Conservation (phyloP, 1,140 invertebrate species). For the Dendrolimus punctatus region DNA sequence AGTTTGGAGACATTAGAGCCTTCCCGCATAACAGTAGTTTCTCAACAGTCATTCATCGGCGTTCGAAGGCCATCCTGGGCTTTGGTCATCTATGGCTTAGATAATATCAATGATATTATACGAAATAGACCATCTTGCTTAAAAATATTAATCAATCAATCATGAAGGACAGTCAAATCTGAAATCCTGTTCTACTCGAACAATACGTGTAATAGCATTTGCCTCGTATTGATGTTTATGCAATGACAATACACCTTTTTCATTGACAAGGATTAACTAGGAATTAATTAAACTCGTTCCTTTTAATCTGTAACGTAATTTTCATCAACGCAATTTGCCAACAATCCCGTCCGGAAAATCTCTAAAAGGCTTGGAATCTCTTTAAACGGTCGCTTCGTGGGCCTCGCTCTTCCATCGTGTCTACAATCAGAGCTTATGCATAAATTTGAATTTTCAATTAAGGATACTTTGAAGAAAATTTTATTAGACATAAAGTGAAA, state of each 20-base stretch:
- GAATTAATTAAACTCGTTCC: constrained; percentile 31
- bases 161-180: no score
- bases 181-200: no score
- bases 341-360: constrained; percentile 21
- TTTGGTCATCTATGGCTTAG: no score
- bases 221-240: neutral
- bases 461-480: constrained; percentile 69
- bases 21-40: no score
- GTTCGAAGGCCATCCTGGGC: no score
- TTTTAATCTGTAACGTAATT: constrained; percentile 45
- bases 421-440: constrained; percentile 70
- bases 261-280: constrained; percentile 17
- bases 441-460: constrained; percentile 72
- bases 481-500: constrained; percentile 69
- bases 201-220: no score
- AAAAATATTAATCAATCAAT: no score
- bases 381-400: constrained; percentile 42
- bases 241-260: constrained; percentile 4
- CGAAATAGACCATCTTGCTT: no score
- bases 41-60: no score
- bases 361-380: constrained; percentile 41
- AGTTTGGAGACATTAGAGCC: no score
- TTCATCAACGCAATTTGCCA: constrained; percentile 49
- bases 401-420: constrained; percentile 30
- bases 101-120: no score